Conservation (phyloP, 2,888 invertebrate species). For the Luperina nickerlii region DNA sequence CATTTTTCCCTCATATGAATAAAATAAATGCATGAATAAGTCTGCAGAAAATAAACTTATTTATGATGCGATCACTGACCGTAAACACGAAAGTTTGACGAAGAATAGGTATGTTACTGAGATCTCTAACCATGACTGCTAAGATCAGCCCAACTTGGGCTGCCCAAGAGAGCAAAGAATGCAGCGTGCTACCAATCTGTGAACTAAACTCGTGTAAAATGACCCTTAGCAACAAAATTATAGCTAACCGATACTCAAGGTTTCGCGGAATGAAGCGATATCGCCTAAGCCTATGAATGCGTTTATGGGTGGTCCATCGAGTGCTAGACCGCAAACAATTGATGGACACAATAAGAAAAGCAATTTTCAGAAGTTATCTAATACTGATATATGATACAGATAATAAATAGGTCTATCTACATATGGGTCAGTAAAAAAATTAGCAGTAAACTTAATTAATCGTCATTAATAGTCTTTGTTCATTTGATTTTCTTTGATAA, state of each 20-base stretch:
- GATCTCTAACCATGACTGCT: neutral
- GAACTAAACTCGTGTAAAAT: neutral
- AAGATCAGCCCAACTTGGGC: neutral
- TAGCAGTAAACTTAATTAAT: slow-evolving; percentile 4
- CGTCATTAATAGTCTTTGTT: neutral
- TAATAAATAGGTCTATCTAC: neutral
- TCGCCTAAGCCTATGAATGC: neutral
- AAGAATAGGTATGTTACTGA: neutral
- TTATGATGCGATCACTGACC: slow-evolving; percentile 27
- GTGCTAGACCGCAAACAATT: neutral
- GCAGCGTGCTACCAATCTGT: neutral
- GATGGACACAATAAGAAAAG: neutral
- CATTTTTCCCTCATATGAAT: slow-evolving; percentile 18
- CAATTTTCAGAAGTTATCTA: neutral
- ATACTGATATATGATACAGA: too few species aligned
- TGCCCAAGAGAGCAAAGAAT: neutral
- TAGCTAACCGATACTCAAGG: neutral
- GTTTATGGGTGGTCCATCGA: neutral
- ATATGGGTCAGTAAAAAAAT: slow-evolving; percentile 2
- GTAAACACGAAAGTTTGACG: slow-evolving; percentile 5
- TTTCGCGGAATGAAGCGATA: neutral
- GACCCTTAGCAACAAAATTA: neutral
- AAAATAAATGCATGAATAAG: slow-evolving; percentile 24
- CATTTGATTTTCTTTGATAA: too few species aligned
- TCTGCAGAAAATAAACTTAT: slow-evolving; percentile 3